A percentile compares a stretch with the other conserved stretches of the same genome.
Conservation (phyloP, 35 echinoderm and acorn worm genomes). For the Heliocidaris erythrogramma region DNA sequence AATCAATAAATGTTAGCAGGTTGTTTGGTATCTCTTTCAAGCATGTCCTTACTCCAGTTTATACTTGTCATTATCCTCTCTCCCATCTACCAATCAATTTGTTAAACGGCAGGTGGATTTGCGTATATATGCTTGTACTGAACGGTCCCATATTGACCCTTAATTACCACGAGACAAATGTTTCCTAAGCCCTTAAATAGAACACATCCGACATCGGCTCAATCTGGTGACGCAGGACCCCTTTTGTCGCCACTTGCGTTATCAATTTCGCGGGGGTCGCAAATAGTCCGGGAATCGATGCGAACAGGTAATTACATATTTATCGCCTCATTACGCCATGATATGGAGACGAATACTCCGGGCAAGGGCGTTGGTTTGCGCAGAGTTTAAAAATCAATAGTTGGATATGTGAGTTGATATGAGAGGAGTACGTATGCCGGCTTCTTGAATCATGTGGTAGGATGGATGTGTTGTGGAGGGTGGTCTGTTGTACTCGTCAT, state of each 20-base stretch:
- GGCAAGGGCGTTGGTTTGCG: background rate
- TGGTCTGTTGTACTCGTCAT: background rate
- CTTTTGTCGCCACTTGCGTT: background rate
- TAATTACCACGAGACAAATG: background rate
- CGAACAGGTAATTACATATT: background rate
- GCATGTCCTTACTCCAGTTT: background rate
- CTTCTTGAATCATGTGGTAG: background rate
- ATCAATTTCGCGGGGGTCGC: background rate
- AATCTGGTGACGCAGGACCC: background rate
- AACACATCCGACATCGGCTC: background rate
- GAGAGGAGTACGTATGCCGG: background rate
- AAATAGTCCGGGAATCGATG: background rate
- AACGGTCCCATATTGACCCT: background rate
- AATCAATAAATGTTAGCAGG: too few relatives aligned
- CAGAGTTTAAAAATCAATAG: background rate
- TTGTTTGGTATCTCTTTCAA: background rate
- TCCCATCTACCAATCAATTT: background rate
- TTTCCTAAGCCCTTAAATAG: background rate
- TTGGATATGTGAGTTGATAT: background rate
- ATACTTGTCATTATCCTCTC: background rate
- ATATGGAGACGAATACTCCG: background rate
- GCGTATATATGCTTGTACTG: background rate
- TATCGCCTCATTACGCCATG: background rate
- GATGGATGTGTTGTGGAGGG: background rate
- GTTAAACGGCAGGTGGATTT: background rate